Evolutionary conservation across 2,888 invertebrate species (phyloP).

Genomic region (Dilophus febrilis): DNA sequence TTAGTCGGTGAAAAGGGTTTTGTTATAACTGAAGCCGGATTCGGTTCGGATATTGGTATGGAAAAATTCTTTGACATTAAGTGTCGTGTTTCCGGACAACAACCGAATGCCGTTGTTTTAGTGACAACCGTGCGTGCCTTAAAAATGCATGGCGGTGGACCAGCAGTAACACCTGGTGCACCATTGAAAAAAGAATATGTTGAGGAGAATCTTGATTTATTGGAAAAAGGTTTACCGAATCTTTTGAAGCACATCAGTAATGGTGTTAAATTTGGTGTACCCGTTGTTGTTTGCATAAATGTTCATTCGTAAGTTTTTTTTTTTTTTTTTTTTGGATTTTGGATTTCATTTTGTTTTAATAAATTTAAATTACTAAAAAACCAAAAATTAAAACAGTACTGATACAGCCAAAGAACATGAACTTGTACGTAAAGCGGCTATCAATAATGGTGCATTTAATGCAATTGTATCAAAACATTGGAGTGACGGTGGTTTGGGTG

Average conservation of each 20-base stretch:
- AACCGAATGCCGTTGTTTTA: slow-evolving; percentile 78
- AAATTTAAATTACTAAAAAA: not conserved
- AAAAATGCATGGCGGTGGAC: slow-evolving; percentile 99
- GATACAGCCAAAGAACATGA: slow-evolving; percentile 75
- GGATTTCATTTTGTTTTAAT: not conserved
- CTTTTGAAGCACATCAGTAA: slow-evolving; percentile 87
- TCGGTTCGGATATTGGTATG: slow-evolving; percentile 97
- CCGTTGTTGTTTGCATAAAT: slow-evolving; percentile 90
- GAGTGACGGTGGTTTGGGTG: slow-evolving; percentile 80
- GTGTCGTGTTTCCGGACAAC: slow-evolving; percentile 71
- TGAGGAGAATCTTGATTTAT: slow-evolving; percentile 71
- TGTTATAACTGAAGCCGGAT: slow-evolving; percentile 95
- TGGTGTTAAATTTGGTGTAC: slow-evolving; percentile 72
- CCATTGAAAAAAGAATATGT: slow-evolving; percentile 71
- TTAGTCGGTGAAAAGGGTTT: slow-evolving; percentile 80
- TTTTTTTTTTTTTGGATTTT: slow-evolving; percentile 1
- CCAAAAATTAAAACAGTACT: slow-evolving; percentile 31
- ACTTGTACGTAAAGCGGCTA: slow-evolving; percentile 52
- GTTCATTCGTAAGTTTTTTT: slow-evolving; percentile 47
- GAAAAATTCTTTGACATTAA: slow-evolving; percentile 98
- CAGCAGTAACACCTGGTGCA: slow-evolving; percentile 43
- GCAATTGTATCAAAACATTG: slow-evolving; percentile 83
- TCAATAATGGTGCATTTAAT: slow-evolving; percentile 66
- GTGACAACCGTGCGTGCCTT: slow-evolving; percentile 88
- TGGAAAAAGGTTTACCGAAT: slow-evolving; percentile 77